Percentiles rank a stretch among this genome's conserved stretches.
These are phyloP conservation scores for Megaustenia siamemsis DNA, from an alignment of 2,888 invertebrate genomes.

Conservation along the genomic window DNA sequence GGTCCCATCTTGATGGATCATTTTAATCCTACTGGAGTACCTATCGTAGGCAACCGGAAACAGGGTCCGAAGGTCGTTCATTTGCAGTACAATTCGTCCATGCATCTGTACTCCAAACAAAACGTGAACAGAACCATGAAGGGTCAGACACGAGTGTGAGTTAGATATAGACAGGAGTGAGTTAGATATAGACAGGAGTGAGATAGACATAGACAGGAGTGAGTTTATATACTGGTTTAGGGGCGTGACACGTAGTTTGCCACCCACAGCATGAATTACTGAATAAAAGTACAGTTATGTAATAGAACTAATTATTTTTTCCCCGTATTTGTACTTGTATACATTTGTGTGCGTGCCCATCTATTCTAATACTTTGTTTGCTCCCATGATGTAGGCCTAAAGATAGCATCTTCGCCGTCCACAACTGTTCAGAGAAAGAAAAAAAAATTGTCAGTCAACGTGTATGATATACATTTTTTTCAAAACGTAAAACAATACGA, in stretches of 20 bases:
- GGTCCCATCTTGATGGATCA: slow-evolving; percentile 56
- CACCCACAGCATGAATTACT: not conserved
- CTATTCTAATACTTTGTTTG: too few species aligned
- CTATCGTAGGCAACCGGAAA: not conserved
- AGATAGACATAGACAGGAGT: slow-evolving; percentile 56
- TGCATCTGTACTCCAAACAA: slow-evolving; percentile 76
- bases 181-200: slow-evolving; percentile 43
- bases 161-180: slow-evolving; percentile 59
- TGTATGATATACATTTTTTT: too few species aligned
- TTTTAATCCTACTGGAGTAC: slow-evolving; percentile 54
- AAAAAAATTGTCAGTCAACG: too few species aligned
- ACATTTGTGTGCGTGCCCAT: not conserved
- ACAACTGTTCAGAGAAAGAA: too few species aligned
- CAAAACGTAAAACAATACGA: too few species aligned
- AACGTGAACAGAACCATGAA: slow-evolving; percentile 75
- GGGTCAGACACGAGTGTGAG: slow-evolving; percentile 71
- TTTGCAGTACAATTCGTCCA: slow-evolving; percentile 79
- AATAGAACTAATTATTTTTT: too few species aligned
- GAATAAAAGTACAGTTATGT: too few species aligned
- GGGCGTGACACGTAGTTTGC: not conserved
- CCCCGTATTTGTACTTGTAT: too few species aligned
- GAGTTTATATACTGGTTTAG: slow-evolving; percentile 52
- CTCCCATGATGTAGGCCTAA: too few species aligned
- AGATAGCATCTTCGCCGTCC: too few species aligned
- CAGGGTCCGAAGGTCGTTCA: slow-evolving; percentile 73